A percentile compares a stretch with the other conserved stretches of the same genome.
Conservation (phyloP, 2,888 invertebrate species). For the Salticus scenicus region DNA sequence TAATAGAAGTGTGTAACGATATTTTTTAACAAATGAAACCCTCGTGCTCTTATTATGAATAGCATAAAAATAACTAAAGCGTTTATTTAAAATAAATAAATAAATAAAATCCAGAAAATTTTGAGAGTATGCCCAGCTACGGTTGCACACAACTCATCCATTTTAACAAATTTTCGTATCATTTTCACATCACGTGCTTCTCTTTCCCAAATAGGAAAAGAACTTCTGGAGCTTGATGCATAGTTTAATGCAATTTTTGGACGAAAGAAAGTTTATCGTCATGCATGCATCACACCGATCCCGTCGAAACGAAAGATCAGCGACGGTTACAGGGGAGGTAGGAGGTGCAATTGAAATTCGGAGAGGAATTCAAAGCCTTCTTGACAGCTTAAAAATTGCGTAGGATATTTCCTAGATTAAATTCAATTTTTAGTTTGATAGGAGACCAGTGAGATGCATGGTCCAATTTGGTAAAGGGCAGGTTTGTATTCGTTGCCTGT, state of each 20-base stretch:
- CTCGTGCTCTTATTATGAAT: too few relatives aligned
- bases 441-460: not conserved
- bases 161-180: not conserved
- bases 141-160: too few relatives aligned
- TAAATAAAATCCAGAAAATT: too few relatives aligned
- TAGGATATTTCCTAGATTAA: not conserved
- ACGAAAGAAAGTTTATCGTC: not conserved
- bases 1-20: too few relatives aligned
- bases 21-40: too few relatives aligned
- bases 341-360: not conserved
- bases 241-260: not conserved
- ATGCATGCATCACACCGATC: not conserved
- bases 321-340: not conserved
- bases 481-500: too few relatives aligned
- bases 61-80: too few relatives aligned
- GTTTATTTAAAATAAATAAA: too few relatives aligned
- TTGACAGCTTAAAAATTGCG: slow-evolving; percentile 2
- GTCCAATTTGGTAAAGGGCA: not conserved
- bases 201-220: not conserved
- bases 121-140: too few relatives aligned
- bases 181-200: not conserved
- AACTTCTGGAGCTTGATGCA: not conserved
- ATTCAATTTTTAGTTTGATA: not conserved
- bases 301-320: not conserved
- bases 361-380: not conserved